phyloP scores from a whole-genome alignment of 2,888 invertebrate genomes.

The Cheilosia scutellata region DNA sequence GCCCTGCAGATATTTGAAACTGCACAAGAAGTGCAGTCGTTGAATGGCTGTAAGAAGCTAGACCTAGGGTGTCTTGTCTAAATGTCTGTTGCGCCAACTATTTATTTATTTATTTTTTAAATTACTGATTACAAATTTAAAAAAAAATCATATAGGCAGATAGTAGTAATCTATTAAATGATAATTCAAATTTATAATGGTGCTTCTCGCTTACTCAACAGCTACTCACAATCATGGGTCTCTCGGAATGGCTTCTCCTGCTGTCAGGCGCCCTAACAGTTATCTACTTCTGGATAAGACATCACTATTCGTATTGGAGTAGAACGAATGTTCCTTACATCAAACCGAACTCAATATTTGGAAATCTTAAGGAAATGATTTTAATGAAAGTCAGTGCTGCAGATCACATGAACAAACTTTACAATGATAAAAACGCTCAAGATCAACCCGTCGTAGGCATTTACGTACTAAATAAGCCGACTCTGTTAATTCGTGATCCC shows the following conservation, averaged over 20 bases:
- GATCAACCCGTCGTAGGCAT: conserved; percentile 82
- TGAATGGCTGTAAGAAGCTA: too few species aligned
- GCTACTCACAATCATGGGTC: conserved; percentile 74
- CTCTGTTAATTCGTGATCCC: conserved; percentile 83
- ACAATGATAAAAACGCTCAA: conserved; percentile 79
- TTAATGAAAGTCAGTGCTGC: conserved; percentile 79
- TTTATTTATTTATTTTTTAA: too few species aligned
- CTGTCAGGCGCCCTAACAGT: conserved; percentile 75
- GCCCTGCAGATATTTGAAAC: too few species aligned
- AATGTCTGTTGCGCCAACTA: too few species aligned
- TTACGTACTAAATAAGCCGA: conserved; percentile 84
- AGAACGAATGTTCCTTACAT: conserved; percentile 82
- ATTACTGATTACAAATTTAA: too few species aligned
- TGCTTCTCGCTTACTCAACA: too few species aligned
- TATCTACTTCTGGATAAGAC: conserved; percentile 82
- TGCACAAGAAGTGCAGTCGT: too few species aligned
- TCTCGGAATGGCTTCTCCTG: conserved; percentile 77
- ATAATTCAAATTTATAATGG: too few species aligned
- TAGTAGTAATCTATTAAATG: too few species aligned
- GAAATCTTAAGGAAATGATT: conserved; percentile 83
- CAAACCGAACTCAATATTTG: conserved; percentile 82
- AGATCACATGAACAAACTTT: conserved; percentile 81
- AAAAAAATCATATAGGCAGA: too few species aligned
- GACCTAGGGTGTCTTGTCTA: too few species aligned
- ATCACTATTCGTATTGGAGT: conserved; percentile 81